Evolutionary conservation across 1,140 invertebrate genomes (phyloP).

Genomic region (Akabosia matsudoensis): DNA sequence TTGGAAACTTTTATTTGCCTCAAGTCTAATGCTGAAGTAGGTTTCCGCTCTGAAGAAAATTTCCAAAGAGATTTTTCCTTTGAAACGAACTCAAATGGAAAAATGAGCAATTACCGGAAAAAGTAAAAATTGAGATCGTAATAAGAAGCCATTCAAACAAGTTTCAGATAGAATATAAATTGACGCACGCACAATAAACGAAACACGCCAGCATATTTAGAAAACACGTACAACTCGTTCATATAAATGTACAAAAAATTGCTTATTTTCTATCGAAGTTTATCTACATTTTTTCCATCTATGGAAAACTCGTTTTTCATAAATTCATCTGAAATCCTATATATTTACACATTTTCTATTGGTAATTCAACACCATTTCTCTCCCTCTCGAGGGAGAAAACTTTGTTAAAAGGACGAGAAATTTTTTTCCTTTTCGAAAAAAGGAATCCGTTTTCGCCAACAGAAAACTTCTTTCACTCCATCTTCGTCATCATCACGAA

Average conservation of each 20-base stretch:
- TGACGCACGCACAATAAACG: too few relatives aligned
- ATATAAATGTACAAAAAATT: not conserved
- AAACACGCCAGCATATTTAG: too few relatives aligned
- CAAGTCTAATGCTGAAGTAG: not conserved
- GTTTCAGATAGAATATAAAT: not conserved
- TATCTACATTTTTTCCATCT: too few relatives aligned
- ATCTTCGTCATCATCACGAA: conserved; percentile 9
- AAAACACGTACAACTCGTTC: not conserved
- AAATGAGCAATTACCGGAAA: conserved; percentile 17
- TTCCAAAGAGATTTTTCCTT: not conserved
- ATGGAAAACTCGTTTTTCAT: conserved; percentile 1
- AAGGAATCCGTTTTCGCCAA: conserved; percentile 15
- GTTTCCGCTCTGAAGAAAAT: not conserved
- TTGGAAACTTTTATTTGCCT: too few relatives aligned
- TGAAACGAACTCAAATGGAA: conserved; percentile 7
- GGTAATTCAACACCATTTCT: conserved; percentile 17
- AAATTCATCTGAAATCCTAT: not conserved
- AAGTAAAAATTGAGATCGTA: conserved; percentile 11
- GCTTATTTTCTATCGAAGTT: not conserved
- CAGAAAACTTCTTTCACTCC: conserved; percentile 5
- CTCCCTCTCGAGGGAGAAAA: conserved; percentile 16
- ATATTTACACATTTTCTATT: conserved; percentile 12
- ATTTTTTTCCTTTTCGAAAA: too few relatives aligned
- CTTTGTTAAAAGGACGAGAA: not conserved
- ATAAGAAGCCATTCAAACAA: not conserved